These are phyloP conservation scores for Azemiops feae DNA, from an alignment of 2,113 vertebrate genomes.

Conservation along the genomic window DNA sequence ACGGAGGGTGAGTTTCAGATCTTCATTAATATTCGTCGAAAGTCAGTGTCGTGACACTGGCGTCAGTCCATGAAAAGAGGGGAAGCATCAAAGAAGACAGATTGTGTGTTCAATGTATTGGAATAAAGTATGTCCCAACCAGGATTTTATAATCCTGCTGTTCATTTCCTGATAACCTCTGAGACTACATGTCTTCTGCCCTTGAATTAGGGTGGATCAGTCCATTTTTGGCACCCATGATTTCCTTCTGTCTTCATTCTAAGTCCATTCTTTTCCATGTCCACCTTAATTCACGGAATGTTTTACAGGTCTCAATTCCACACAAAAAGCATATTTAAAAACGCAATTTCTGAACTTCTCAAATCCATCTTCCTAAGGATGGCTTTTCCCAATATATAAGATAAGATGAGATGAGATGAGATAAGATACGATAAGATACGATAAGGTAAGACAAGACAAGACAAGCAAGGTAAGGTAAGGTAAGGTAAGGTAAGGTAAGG, in stretches of 20 bases:
- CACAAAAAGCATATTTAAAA: background rate
- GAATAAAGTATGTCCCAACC: background rate
- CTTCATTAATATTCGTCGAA: background rate
- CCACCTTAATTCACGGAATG: background rate
- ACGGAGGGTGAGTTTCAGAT: background rate
- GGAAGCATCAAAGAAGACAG: background rate
- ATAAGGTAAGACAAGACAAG: no score
- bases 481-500: no score
- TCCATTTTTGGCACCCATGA: background rate
- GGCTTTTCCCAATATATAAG: no score
- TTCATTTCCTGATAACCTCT: no score
- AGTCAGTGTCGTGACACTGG: background rate
- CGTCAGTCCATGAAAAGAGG: background rate
- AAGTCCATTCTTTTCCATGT: background rate
- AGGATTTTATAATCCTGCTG: background rate
- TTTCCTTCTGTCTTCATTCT: background rate
- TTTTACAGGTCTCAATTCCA: background rate
- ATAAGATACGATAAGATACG: no score
- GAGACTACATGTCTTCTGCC: background rate
- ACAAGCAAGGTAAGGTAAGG: no score
- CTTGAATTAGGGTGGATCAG: background rate
- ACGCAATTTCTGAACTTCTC: background rate
- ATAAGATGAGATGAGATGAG: no score
- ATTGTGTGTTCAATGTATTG: rapidly evolving
- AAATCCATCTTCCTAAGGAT: background rate